phyloP scores from a whole-genome alignment of 2,113 vertebrate species.

The Poeciliopsis retropinna region DNA sequence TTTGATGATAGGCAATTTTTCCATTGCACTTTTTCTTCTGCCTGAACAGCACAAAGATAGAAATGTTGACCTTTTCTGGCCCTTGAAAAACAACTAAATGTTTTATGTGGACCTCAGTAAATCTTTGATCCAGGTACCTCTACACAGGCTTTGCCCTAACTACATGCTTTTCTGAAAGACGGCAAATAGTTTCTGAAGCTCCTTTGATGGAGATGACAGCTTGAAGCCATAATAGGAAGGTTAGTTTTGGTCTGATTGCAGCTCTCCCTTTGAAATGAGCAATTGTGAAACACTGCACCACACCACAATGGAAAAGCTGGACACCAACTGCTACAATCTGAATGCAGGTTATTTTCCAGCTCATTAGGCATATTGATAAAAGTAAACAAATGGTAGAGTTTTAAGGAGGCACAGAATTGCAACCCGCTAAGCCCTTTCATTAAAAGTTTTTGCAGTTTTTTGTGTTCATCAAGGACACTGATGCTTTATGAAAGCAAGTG shows the following conservation, averaged over 20 bases:
- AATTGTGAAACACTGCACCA: constrained; percentile 39
- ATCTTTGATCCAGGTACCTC: constrained; percentile 37
- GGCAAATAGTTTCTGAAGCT: constrained; percentile 36
- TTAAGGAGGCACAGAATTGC: constrained; percentile 18
- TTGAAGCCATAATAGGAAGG: constrained; percentile 37
- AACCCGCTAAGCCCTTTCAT: constrained; percentile 33
- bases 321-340: constrained; percentile 53
- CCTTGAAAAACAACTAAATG: constrained; percentile 18
- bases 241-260: constrained; percentile 48
- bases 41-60: constrained; percentile 3
- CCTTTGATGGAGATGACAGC: constrained; percentile 34
- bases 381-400: constrained; percentile 51
- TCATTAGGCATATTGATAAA: constrained; percentile 61
- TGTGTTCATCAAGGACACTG: constrained; percentile 23
- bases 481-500: constrained; percentile 5
- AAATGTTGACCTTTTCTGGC: constrained; percentile 20
- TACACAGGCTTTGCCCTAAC: constrained; percentile 16
- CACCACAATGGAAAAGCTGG: constrained; percentile 32
- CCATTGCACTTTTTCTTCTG: not conserved
- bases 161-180: constrained; percentile 15
- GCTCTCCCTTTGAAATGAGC: constrained; percentile 38
- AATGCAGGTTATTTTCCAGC: constrained; percentile 64
- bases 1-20: not conserved
- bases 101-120: constrained; percentile 21
- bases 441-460: constrained; percentile 33